Evolutionary conservation across 92 coral and sea anemone species (phyloP).

Genomic region (Pocillopora meandrina): DNA sequence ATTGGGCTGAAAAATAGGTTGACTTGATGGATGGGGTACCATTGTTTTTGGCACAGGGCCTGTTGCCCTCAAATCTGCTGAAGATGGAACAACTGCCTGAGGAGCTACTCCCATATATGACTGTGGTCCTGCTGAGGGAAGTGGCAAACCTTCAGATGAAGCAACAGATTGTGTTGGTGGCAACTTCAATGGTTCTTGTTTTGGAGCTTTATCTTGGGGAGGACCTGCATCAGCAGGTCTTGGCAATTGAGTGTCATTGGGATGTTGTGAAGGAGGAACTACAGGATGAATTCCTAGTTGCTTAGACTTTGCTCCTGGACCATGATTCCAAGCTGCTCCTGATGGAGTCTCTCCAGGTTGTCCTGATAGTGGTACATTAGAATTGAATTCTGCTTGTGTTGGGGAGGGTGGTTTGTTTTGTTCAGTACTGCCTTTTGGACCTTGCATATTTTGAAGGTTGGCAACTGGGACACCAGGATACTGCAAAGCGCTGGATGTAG

Average conservation of each 20-base stretch:
- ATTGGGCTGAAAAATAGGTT: slow-evolving; percentile 7
- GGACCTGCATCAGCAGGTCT: background rate
- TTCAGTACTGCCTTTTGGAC: slow-evolving; percentile 7
- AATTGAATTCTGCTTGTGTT: background rate
- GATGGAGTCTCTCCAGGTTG: background rate
- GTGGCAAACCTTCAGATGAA: background rate
- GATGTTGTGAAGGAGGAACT: slow-evolving; percentile 13
- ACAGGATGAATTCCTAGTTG: slow-evolving; percentile 12
- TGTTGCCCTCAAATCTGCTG: background rate
- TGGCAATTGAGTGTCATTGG: background rate
- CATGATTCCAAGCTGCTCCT: background rate
- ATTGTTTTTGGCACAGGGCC: slow-evolving; percentile 7
- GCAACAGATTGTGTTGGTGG: slow-evolving; percentile 29
- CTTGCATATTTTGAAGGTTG: background rate
- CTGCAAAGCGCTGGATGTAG: background rate
- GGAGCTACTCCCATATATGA: background rate
- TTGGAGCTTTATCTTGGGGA: background rate
- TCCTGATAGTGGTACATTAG: background rate
- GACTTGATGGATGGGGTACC: background rate
- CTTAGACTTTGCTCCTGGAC: background rate
- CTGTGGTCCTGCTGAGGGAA: slow-evolving; percentile 1
- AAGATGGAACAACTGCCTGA: slow-evolving; percentile 16
- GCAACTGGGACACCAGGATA: background rate
- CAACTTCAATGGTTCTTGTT: background rate
- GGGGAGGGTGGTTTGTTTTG: background rate